These are phyloP conservation scores for Falco naumanni DNA, from an alignment of 2,797 vertebrate species.

Conservation along the genomic window DNA sequence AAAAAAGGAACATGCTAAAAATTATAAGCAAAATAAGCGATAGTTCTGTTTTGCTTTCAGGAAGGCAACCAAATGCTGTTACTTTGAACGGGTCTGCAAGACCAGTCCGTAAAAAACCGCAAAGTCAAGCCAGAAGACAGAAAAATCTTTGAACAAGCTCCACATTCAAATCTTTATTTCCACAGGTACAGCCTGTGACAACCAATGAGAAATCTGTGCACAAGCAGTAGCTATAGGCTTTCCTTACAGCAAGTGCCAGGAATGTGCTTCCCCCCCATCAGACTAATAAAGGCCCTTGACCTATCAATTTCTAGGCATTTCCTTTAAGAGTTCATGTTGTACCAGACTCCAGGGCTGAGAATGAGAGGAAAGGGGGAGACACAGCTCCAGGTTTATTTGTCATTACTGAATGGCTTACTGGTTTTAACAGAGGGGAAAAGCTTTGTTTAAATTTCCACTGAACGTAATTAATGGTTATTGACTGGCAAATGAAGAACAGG, in stretches of 20 bases:
- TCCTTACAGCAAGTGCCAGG: slow-evolving; percentile 35
- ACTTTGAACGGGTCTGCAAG: not conserved
- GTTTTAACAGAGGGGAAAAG: slow-evolving; percentile 79
- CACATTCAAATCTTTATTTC: not conserved
- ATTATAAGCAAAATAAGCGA: not conserved
- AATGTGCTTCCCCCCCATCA: slow-evolving; percentile 63
- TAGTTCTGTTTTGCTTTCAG: not conserved
- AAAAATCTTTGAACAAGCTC: not conserved
- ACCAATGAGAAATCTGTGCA: not conserved
- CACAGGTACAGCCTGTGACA: not conserved
- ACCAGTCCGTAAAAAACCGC: not conserved
- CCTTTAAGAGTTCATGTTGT: slow-evolving; percentile 76
- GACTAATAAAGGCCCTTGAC: slow-evolving; percentile 79
- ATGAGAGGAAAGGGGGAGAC: slow-evolving; percentile 59
- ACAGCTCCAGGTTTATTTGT: slow-evolving; percentile 80
- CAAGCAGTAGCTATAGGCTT: slow-evolving; percentile 21
- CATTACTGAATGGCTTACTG: slow-evolving; percentile 80
- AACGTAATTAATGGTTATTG: slow-evolving; percentile 86
- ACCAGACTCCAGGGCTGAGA: slow-evolving; percentile 71
- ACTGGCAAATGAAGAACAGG: slow-evolving; percentile 88
- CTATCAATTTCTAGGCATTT: slow-evolving; percentile 83
- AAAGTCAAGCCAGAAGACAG: not conserved
- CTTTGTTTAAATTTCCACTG: slow-evolving; percentile 84
- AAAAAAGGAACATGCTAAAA: slow-evolving; percentile 14
- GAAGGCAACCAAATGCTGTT: not conserved